Evolutionary conservation across 2,888 invertebrate species (phyloP).

Genomic region (Steromphala cineraria): DNA sequence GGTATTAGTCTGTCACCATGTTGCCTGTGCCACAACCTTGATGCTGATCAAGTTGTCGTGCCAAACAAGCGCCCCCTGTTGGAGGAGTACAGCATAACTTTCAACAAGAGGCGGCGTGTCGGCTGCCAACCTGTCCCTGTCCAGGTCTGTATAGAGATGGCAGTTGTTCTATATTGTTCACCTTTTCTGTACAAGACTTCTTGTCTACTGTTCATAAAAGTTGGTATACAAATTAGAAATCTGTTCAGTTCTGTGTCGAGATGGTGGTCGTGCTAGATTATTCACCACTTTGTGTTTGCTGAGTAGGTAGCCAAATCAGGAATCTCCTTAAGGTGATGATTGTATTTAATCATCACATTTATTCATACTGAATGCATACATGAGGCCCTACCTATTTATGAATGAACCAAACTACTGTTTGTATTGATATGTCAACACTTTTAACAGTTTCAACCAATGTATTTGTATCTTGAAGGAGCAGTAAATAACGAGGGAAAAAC

Average conservation of each 20-base stretch:
- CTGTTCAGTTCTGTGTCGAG: no score
- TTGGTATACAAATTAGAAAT: no score
- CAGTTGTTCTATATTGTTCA: neutral
- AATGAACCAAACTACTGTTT: no score
- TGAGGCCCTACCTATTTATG: neutral
- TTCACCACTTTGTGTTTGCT: no score
- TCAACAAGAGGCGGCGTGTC: conserved; percentile 33
- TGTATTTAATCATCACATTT: neutral
- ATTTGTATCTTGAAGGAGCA: conserved; percentile 1
- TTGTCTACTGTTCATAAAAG: no score
- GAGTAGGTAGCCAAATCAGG: no score
- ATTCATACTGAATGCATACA: neutral
- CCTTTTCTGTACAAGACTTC: no score
- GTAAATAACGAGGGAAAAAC: conserved; percentile 26
- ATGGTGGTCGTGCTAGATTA: no score
- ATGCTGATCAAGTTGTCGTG: neutral
- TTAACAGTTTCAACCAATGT: no score
- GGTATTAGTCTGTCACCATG: conserved; percentile 61
- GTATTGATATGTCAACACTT: no score
- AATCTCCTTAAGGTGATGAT: no score
- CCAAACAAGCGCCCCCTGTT: neutral
- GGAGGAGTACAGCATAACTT: neutral
- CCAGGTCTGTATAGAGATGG: conserved; percentile 27
- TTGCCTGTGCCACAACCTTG: conserved; percentile 40
- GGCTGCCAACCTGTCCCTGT: conserved; percentile 22